Base-by-base conservation (phyloP, 2,888 invertebrate genomes). In the Xestia sexstrigata region DNA sequence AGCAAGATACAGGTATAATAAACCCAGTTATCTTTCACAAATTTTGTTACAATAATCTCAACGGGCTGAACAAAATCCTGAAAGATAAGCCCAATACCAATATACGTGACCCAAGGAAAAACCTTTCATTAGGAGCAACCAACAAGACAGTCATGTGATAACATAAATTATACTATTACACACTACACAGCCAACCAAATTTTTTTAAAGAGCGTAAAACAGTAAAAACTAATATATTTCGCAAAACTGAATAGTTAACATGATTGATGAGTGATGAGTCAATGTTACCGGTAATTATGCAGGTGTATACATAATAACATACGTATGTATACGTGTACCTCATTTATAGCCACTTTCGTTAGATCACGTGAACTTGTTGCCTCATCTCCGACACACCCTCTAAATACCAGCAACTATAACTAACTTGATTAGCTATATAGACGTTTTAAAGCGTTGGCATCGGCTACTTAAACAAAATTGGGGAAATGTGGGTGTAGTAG, bases 181-280 rank as follows among this genome's bases (percentile, higher is more conserved):
- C 26, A 30, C 52, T 68, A 23, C 26, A 52, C 26, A 63, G 35
- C 3, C 26, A 26, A 26, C 26, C 5, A n/a, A 15, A 26, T 47
- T 26, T 2, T 55, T 58, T 30, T 35, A 1, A 73, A 52, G n/a
- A 72, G 26, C 26, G 13, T 71, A 20, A 17, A 69, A 65, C 23
- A n/a, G 20, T 17, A 13, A 23, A 67, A 42, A 67, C 3, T 17
- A n/a, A 60, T 26, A 52, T 49, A 75, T 83, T 80, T 82, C 67
- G 60, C 58, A 80, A 83, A 77, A 30, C 66, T 26, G 17, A n/a
- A 42, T 26, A 63, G 30, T 75, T 70, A 65, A 13, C 23, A 55
- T 76, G 74, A 82, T 87, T 79, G n/a, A 79, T 79, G 82, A 42
- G 35, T 71, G 86, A 81, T 77, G 78, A 74, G 72, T 78, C 78